Evolutionary conservation across 2,113 vertebrate species (phyloP), one percentile per base, ranked within the genome.

Genomic region (Rhipidura dahli): DNA sequence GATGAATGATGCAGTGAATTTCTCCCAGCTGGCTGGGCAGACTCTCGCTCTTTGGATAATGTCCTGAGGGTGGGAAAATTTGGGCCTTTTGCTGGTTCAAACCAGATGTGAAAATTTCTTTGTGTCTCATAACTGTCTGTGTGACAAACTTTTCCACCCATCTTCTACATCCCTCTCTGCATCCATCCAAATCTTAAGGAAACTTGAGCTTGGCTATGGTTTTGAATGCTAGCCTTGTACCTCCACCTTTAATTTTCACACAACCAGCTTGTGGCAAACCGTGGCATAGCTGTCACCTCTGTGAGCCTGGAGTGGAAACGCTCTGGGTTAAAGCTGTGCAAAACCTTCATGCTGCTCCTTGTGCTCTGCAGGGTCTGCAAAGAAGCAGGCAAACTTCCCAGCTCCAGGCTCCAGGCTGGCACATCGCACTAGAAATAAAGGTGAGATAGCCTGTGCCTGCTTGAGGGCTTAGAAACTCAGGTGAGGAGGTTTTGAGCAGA

Each of bases 371-470:
- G 28, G 9, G 11, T 64, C 83, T 83, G 51, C 60, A 49, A 35
- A 51, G 49, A 35, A 53, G 23, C 0, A 0, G 27, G 42, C 30
- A 75, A 79, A 50, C 27, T 51, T 60, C 59, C 72, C 65, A 70
- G 20, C 50, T 66, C 39, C 40, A 21, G 35, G 15, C 9, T 82
- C 78, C 33, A 21, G 75, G 27, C 9, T 42, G 63, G 61, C n/a
- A 22, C 2, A 3, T 26, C 0, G 0, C 14, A 1, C 44, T 21
- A 59, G 44, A 53, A 81, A 40, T 15, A 50, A 53, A 68, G 44
- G 47, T 42, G 42, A 70, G 27, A 42, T 12, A 45, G 21, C 17
- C 64, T 39, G 39, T 19, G 31, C 13, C 39, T 70, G 49, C 26
- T 35, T 11, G 19, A 35, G 22, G 80, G 56, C 44, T 89, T 51